phyloP scores from a whole-genome alignment of 2,797 vertebrate genomes.

The Microcaecilia unicolor region DNA sequence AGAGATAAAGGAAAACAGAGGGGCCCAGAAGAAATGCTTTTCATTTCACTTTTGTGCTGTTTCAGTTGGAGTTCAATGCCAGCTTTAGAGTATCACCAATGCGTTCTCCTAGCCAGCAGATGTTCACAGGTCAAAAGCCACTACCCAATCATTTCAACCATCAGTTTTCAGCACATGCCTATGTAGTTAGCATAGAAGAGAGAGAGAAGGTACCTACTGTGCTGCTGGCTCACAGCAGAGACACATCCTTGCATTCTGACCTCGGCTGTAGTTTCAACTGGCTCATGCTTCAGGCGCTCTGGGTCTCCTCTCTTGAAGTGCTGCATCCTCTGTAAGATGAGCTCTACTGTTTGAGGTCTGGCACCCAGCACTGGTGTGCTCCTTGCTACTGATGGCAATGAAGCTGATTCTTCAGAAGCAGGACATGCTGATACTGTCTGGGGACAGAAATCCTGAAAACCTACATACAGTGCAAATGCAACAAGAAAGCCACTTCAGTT shows the following conservation, averaged over 20 bases:
- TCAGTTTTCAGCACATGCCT: no score
- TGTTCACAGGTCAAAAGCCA: no score
- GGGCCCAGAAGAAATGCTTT: no score
- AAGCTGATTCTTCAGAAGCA: background rate
- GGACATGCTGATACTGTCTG: constrained; percentile 7
- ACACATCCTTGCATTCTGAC: background rate
- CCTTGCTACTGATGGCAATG: constrained; percentile 4
- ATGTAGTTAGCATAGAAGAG: no score
- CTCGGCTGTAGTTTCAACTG: background rate
- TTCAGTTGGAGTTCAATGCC: no score
- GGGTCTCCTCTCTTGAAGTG: constrained; percentile 73
- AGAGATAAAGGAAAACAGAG: no score
- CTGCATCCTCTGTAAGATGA: constrained; percentile 75
- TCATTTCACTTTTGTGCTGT: no score
- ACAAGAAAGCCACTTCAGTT: background rate
- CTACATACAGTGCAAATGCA: no score
- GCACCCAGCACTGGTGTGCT: fast-evolving
- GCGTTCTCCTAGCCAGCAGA: no score
- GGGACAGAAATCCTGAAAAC: background rate
- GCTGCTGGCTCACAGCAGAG: constrained; percentile 6
- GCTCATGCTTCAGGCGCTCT: constrained; percentile 45
- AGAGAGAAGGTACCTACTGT: constrained; percentile 33
- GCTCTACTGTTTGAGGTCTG: constrained; percentile 46
- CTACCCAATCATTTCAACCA: no score
- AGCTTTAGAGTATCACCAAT: no score